These are phyloP conservation scores for Mycteria americana DNA, from an alignment of 2,797 vertebrate species.

Conservation along the genomic window DNA sequence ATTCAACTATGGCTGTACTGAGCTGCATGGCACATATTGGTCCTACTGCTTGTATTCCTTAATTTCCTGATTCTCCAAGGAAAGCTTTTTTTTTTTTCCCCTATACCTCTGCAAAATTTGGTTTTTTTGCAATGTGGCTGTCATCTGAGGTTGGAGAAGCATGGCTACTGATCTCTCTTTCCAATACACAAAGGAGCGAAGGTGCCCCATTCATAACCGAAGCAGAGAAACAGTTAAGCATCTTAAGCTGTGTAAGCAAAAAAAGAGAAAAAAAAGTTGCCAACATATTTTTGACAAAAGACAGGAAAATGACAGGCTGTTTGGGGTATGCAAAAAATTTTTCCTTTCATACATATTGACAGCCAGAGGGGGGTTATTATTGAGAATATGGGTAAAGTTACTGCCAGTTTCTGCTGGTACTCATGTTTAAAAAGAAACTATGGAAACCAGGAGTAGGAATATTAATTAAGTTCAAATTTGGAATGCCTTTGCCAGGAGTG, in stretches of 20 bases:
- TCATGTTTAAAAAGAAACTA: constrained; percentile 85
- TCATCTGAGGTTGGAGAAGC: not conserved
- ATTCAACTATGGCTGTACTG: not conserved
- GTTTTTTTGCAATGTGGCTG: not conserved
- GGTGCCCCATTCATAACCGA: not conserved
- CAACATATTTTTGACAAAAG: constrained; percentile 73
- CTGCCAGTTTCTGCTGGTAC: constrained; percentile 79
- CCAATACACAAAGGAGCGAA: not conserved
- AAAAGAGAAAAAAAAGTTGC: constrained; percentile 21
- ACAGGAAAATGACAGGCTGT: constrained; percentile 67
- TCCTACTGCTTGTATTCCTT: not conserved
- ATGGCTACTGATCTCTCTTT: not conserved
- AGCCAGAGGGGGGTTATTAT: constrained; percentile 80
- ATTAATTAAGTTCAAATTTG: constrained; percentile 87
- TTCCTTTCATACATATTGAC: constrained; percentile 75
- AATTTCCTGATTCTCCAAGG: not conserved
- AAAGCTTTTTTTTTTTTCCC: fast-evolving
- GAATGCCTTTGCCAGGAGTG: constrained; percentile 79
- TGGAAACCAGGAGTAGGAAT: constrained; percentile 83
- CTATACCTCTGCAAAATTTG: not conserved
- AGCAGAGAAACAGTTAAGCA: constrained; percentile 62
- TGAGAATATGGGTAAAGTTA: constrained; percentile 81
- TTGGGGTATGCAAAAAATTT: constrained; percentile 73
- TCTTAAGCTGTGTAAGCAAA: constrained; percentile 52
- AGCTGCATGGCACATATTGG: not conserved